These are phyloP conservation scores for Cavia porcellus DNA, from an alignment of 2,113 vertebrate species.

Conservation along the genomic window DNA sequence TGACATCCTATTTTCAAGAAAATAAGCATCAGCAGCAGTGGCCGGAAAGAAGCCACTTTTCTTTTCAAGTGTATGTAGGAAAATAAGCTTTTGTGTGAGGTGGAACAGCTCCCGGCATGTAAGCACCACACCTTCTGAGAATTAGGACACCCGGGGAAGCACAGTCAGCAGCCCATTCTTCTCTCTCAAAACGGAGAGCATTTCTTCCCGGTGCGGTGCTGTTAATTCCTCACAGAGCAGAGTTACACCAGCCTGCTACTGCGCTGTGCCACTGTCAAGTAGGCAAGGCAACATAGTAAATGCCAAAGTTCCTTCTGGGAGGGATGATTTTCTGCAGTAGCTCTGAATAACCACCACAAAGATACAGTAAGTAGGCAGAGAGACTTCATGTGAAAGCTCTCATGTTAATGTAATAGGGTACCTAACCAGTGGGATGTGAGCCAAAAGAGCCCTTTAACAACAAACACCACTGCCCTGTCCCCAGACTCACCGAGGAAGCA, in stretches of 20 bases:
- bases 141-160: not conserved
- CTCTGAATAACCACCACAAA: not conserved
- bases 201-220: not conserved
- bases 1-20: constrained; percentile 32
- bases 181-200: constrained; percentile 28
- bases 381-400: not conserved
- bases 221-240: not conserved
- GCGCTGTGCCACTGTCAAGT: not conserved
- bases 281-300: not conserved
- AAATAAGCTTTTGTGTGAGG: not conserved
- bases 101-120: not conserved
- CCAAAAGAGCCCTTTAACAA: not conserved
- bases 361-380: not conserved
- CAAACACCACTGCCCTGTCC: not conserved
- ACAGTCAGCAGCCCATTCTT: not conserved
- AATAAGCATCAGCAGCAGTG: not conserved
- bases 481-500: not conserved
- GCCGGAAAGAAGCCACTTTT: constrained; percentile 1
- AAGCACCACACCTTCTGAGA: not conserved
- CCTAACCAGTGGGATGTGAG: not conserved
- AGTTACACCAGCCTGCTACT: not conserved
- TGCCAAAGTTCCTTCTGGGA: not conserved
- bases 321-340: not conserved
- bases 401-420: not conserved
- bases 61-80: constrained; percentile 27